Conservation (phyloP, 2,888 invertebrate species). For the Dione vanillae region DNA sequence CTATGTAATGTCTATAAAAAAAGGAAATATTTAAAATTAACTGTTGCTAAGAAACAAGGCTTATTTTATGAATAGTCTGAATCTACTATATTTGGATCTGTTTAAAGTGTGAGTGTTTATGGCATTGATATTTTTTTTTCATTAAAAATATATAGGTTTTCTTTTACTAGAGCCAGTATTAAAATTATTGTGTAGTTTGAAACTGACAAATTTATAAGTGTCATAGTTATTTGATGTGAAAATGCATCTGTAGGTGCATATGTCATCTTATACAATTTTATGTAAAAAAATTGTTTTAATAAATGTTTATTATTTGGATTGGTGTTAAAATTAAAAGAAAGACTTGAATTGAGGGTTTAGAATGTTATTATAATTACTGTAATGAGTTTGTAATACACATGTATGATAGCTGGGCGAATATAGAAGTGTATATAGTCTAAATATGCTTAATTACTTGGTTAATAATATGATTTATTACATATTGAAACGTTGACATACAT, state of each 20-base stretch:
- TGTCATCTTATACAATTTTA: slow-evolving; percentile 19
- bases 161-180: not conserved
- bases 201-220: slow-evolving; percentile 25
- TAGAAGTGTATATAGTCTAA: too few relatives aligned
- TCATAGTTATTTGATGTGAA: slow-evolving; percentile 26
- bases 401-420: not conserved
- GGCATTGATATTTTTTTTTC: not conserved
- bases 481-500: too few relatives aligned
- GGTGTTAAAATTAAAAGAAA: slow-evolving; percentile 1
- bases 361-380: slow-evolving; percentile 3
- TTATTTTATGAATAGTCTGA: too few relatives aligned
- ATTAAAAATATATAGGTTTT: not conserved
- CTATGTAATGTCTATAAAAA: too few relatives aligned
- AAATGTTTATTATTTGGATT: not conserved
- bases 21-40: too few relatives aligned
- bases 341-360: slow-evolving; percentile 23
- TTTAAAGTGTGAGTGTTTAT: too few relatives aligned
- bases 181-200: slow-evolving; percentile 16
- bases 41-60: too few relatives aligned
- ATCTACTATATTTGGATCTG: too few relatives aligned
- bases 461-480: too few relatives aligned
- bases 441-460: too few relatives aligned
- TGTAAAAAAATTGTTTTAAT: not conserved
- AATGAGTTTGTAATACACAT: not conserved
- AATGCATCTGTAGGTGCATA: slow-evolving; percentile 34